These are phyloP conservation scores for Neria commutata DNA, from an alignment of 2,888 invertebrate species.

Conservation along the genomic window DNA sequence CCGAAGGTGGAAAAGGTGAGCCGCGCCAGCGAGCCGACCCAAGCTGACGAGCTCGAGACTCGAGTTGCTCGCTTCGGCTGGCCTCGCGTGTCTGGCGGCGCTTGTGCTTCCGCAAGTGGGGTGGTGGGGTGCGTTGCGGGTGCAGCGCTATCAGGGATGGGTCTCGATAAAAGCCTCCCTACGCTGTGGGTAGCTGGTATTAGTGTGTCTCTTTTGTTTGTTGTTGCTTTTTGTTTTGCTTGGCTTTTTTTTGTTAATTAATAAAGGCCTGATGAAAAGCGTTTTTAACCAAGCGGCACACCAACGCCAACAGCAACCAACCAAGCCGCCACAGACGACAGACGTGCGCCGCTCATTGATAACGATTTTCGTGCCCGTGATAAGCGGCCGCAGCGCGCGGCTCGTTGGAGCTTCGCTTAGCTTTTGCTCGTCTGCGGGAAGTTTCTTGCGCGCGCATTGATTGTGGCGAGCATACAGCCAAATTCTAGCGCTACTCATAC, in stretches of 20 bases:
- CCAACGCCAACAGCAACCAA: too few species aligned
- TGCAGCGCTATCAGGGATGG: too few species aligned
- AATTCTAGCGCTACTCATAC: conserved; percentile 15
- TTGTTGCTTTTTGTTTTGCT: too few species aligned
- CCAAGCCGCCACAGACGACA: not conserved
- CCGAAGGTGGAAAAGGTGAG: conserved; percentile 21
- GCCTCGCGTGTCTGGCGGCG: not conserved
- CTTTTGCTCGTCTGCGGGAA: conserved; percentile 13
- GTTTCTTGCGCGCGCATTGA: conserved; percentile 7
- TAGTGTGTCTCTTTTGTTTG: too few species aligned
- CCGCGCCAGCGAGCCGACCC: conserved; percentile 6
- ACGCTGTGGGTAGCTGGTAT: too few species aligned
- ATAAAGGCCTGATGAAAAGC: too few species aligned
- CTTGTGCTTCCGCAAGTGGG: not conserved
- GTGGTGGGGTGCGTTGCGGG: too few species aligned
- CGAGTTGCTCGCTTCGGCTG: not conserved
- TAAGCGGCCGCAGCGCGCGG: too few species aligned
- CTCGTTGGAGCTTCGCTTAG: conserved; percentile 30
- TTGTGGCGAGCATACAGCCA: conserved; percentile 7
- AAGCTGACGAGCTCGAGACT: not conserved
- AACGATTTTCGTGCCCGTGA: too few species aligned
- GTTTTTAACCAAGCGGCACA: too few species aligned
- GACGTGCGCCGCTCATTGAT: not conserved
- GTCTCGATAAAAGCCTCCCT: too few species aligned
- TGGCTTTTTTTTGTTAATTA: too few species aligned